A percentile compares a stretch with the other conserved stretches of the same genome.
Conservation (phyloP, 2,113 vertebrate genomes). For the Nothoprocta pentlandii region DNA sequence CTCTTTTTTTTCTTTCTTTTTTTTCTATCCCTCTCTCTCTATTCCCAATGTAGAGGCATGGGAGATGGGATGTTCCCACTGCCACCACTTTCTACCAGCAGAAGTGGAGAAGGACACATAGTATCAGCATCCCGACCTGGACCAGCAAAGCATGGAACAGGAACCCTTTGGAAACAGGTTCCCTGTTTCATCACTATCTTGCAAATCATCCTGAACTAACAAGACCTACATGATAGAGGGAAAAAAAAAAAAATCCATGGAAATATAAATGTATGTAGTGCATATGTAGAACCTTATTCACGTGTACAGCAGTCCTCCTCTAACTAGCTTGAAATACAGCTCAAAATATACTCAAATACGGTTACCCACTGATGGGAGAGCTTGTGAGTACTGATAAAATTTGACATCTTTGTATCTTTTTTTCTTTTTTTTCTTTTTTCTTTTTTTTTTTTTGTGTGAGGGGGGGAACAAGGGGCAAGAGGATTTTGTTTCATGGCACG, state of each 20-base stretch:
- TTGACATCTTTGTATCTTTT: background rate
- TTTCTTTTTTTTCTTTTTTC: no score
- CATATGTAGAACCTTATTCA: background rate
- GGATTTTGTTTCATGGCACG: background rate
- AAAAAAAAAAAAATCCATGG: background rate
- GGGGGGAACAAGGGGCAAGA: background rate
- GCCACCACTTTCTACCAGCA: background rate
- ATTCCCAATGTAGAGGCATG: background rate
- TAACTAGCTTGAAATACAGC: accelerated
- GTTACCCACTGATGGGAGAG: background rate
- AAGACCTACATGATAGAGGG: accelerated
- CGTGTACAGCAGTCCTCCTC: background rate
- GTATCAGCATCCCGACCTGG: background rate
- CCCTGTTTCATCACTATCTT: background rate
- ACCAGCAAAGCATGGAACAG: background rate
- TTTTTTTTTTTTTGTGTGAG: no score
- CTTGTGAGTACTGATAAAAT: background rate
- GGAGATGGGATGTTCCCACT: background rate
- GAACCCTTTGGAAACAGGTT: background rate
- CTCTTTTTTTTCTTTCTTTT: accelerated
- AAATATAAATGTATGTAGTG: background rate
- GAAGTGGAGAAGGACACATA: background rate
- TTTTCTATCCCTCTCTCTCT: background rate
- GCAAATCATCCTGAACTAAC: background rate
- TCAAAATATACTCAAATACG: background rate